Evolutionary conservation across 2,888 invertebrate genomes (phyloP).

Genomic region (Byasa hedistus): DNA sequence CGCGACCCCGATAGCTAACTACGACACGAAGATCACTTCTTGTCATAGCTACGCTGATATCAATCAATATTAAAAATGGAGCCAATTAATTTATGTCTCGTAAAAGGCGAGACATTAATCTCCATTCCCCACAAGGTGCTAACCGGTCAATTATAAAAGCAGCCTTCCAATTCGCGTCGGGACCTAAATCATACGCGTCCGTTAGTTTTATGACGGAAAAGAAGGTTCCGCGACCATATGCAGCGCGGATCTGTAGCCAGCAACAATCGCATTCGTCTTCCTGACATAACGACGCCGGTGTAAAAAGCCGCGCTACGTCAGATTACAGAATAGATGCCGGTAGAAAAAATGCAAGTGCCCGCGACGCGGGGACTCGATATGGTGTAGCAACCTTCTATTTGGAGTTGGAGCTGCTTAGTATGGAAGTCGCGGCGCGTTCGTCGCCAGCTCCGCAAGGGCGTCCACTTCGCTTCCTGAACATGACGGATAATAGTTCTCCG

Average conservation of each 20-base stretch:
- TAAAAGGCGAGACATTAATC: neutral
- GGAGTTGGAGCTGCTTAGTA: conserved; percentile 42
- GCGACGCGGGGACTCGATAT: conserved; percentile 30
- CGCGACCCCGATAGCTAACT: no score
- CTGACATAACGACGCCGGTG: conserved; percentile 10
- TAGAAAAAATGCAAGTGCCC: conserved; percentile 17
- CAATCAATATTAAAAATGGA: neutral
- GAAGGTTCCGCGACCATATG: conserved; percentile 14
- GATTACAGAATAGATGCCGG: conserved; percentile 1
- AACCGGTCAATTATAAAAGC: conserved; percentile 14
- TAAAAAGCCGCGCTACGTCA: conserved; percentile 17
- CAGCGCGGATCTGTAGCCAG: neutral
- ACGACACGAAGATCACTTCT: no score
- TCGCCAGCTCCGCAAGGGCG: conserved; percentile 57
- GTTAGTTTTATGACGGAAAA: conserved; percentile 26
- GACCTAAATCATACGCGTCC: conserved; percentile 11
- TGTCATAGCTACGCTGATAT: no score
- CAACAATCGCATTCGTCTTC: conserved; percentile 22
- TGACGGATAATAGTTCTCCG: conserved; percentile 44
- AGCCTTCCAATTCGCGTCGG: conserved; percentile 12
- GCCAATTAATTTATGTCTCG: neutral
- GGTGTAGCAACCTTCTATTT: conserved; percentile 47
- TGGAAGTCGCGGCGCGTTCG: conserved; percentile 36
- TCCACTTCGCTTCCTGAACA: conserved; percentile 68
- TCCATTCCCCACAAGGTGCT: neutral